Evolutionary conservation across 2,888 invertebrate genomes (phyloP), one percentile per base, ranked within the genome.

Genomic region (Rhagium mordax): DNA sequence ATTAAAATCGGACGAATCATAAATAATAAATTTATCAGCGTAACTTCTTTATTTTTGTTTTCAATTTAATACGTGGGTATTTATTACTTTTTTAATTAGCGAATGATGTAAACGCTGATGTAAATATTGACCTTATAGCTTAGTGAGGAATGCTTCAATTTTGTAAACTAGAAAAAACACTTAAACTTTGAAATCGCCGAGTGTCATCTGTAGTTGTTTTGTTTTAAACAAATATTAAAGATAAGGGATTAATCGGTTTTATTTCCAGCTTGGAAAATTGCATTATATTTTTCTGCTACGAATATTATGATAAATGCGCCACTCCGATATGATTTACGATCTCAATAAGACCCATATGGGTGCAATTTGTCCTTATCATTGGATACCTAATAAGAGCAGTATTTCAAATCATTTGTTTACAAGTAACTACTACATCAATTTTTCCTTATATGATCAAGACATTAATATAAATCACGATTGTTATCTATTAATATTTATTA

Each of bases 41-140:
- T n/a, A n/a, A 41, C n/a, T 41, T 41, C 13, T 20, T 51, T 51
- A 20, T 51, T 24, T 55, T 55, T 55, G 55, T 55, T 55, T 55
- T 24, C 27, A 55, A 55, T 51, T 24, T 55, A 55, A 55, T 51
- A 16, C 16, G 51, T 55, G 55, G 41, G 13, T 41, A 10, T 41
- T 41, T 41, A 41, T 21, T 21, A 20, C 53, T 20, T 53, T 53
- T 51, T 20, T 21, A 21, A 21, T 53, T n/a, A 13, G 41, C 41
- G n/a, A 41, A 41, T 20, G 4, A 61, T 16, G 60, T 41, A 61
- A 61, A 61, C 20, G 15, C 10, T 41, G 18, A 33, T 41, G 60
- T 41, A 61, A 47, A 41, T 41, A 33, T 20, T 55, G 55, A 55
- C 55, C 55, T 55, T 55, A 51, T 3, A 41, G 41, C 5, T 61